These are phyloP conservation scores for Microchirus variegatus DNA, from an alignment of 2,797 vertebrate genomes.

Conservation along the genomic window DNA sequence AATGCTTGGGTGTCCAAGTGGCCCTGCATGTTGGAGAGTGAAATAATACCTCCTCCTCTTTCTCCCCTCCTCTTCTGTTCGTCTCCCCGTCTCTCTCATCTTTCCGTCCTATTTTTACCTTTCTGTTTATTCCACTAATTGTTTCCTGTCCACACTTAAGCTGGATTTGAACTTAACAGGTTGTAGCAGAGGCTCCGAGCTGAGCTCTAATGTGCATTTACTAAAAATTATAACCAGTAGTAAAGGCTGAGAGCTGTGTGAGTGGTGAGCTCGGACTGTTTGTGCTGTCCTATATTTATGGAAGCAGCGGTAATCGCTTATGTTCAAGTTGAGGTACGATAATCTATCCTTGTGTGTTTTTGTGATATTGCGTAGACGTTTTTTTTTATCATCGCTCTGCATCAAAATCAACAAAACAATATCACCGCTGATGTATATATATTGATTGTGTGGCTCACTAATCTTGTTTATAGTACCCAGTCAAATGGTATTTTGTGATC, in stretches of 20 bases:
- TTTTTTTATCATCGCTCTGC: not conserved
- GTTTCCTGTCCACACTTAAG: slow-evolving; percentile 53
- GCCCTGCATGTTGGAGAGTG: slow-evolving; percentile 42
- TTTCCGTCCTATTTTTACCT: slow-evolving; percentile 40
- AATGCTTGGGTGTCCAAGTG: slow-evolving; percentile 50
- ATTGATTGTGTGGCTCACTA: too few species aligned
- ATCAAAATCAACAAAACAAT: not conserved
- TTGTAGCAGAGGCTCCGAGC: slow-evolving; percentile 23
- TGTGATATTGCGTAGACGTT: slow-evolving; percentile 8
- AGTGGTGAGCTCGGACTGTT: slow-evolving; percentile 11
- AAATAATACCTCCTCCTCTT: slow-evolving; percentile 41
- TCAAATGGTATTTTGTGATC: not conserved
- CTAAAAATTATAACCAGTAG: slow-evolving; percentile 22
- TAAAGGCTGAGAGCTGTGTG: slow-evolving; percentile 23
- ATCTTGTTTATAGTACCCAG: too few species aligned
- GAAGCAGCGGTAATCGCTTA: not conserved
- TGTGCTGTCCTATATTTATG: not conserved
- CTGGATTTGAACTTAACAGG: slow-evolving; percentile 37
- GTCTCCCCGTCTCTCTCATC: slow-evolving; percentile 20
- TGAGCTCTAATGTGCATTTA: slow-evolving; percentile 11
- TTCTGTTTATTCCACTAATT: slow-evolving; percentile 52
- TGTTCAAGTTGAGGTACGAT: not conserved
- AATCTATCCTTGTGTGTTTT: slow-evolving; percentile 7
- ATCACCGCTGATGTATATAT: not conserved
- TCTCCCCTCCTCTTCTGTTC: slow-evolving; percentile 12